A percentile compares a stretch with the other conserved stretches of the same genome.
Evolutionary conservation across 2,797 vertebrate genomes (phyloP).

Genomic region (Myiotriccus ornatus): DNA sequence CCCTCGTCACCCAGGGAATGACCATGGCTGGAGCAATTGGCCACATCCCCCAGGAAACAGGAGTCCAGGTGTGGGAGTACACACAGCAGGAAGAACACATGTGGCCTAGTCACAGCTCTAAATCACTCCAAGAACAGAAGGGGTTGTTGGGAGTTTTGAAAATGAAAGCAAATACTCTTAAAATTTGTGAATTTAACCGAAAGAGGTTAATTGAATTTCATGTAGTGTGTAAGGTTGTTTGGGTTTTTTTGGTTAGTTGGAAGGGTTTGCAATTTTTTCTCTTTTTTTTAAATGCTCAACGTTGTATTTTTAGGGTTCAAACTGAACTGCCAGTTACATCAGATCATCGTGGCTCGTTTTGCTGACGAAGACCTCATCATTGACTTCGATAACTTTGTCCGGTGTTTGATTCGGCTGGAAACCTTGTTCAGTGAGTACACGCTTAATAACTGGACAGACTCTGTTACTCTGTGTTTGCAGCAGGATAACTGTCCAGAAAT

Average conservation of each 20-base stretch:
- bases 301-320: constrained; percentile 78
- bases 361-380: constrained; percentile 80
- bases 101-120: background rate
- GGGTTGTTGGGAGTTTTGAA: background rate
- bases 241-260: background rate
- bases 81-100: background rate
- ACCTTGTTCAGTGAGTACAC: constrained; percentile 84
- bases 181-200: background rate
- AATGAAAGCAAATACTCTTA: background rate
- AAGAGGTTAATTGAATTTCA: background rate
- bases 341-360: constrained; percentile 85
- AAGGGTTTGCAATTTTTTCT: background rate
- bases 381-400: constrained; percentile 88
- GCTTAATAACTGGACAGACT: background rate
- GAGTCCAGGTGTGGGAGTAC: background rate
- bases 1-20: background rate
- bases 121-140: background rate
- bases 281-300: background rate
- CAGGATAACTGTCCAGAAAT: background rate
- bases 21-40: background rate
- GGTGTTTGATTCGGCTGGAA: constrained; percentile 86
- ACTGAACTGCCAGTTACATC: constrained; percentile 81
- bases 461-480: background rate
- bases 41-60: rapidly evolving
- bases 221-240: background rate